A percentile compares a stretch with the other conserved stretches of the same genome.
Conservation (phyloP, 2,113 vertebrate species). For the Origma solitaria region DNA sequence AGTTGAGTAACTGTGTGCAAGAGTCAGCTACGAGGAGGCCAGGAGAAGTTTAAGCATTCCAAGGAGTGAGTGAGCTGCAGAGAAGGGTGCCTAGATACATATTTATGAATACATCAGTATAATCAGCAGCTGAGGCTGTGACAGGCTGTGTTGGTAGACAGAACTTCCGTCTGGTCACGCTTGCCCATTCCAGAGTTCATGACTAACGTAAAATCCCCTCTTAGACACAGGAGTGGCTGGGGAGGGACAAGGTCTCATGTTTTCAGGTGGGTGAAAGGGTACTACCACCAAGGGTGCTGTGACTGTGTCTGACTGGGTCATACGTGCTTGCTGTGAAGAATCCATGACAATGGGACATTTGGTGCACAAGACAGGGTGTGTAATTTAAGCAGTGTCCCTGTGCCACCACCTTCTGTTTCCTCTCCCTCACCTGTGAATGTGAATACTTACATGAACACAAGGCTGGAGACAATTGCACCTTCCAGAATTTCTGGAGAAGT, state of each 20-base stretch:
- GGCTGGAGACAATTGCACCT: not conserved
- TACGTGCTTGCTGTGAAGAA: not conserved
- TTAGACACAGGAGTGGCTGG: not conserved
- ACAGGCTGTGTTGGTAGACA: not conserved
- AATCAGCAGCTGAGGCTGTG: not conserved
- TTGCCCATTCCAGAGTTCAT: not conserved
- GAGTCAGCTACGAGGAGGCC: not conserved
- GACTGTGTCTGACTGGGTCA: not conserved
- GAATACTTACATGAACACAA: not conserved
- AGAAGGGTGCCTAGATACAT: not conserved
- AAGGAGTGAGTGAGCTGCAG: not conserved
- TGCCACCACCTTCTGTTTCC: not conserved
- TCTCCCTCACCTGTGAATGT: not conserved
- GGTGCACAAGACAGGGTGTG: rapidly evolving
- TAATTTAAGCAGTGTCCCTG: not conserved
- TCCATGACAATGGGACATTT: not conserved
- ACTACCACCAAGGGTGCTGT: not conserved
- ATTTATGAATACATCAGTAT: not conserved
- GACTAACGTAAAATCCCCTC: not conserved
- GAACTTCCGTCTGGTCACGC: not conserved
- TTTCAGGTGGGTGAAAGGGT: not conserved
- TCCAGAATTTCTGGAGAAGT: not conserved
- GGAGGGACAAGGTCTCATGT: not conserved
- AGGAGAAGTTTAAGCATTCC: not conserved
- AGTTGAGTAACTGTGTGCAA: conserved; percentile 12